Percentiles rank a stretch among this genome's conserved stretches.
phyloP scores from a whole-genome alignment of 1,140 invertebrate genomes.

The Hormaphis cornu region DNA sequence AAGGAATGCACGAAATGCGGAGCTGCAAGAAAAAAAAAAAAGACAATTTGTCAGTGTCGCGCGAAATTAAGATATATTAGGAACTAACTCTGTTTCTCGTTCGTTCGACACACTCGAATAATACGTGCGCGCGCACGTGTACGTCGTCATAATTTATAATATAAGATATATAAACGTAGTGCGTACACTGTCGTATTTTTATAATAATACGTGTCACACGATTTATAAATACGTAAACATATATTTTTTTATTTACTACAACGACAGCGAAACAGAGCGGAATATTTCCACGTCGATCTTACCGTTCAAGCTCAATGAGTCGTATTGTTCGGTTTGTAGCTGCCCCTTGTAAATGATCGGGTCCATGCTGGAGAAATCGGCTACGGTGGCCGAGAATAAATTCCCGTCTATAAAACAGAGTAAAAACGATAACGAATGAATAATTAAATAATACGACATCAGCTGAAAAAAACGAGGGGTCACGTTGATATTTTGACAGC shows the following conservation, averaged over 20 bases:
- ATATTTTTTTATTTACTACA: background rate
- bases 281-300: constrained; percentile 39
- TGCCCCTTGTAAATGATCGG: constrained; percentile 80
- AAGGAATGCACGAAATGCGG: constrained; percentile 93
- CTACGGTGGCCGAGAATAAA: constrained; percentile 88
- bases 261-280: background rate
- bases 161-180: too few species aligned
- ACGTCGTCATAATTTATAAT: too few species aligned
- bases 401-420: constrained; percentile 66
- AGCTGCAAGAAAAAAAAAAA: constrained; percentile 52
- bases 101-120: constrained; percentile 3
- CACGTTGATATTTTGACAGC: too few species aligned
- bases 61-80: constrained; percentile 28
- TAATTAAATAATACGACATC: background rate
- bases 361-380: constrained; percentile 85
- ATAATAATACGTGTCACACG: too few species aligned
- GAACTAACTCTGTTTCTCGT: constrained; percentile 11
- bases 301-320: constrained; percentile 67
- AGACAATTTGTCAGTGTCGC: constrained; percentile 30
- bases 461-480: too few species aligned
- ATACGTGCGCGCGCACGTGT: too few species aligned
- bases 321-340: constrained; percentile 74
- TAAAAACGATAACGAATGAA: constrained; percentile 9
- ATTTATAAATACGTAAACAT: too few species aligned
- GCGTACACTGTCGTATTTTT: too few species aligned